A percentile compares a stretch with the other conserved stretches of the same genome.
Evolutionary conservation across 1,140 invertebrate species (phyloP).

Genomic region (Drosophila nannoptera): DNA sequence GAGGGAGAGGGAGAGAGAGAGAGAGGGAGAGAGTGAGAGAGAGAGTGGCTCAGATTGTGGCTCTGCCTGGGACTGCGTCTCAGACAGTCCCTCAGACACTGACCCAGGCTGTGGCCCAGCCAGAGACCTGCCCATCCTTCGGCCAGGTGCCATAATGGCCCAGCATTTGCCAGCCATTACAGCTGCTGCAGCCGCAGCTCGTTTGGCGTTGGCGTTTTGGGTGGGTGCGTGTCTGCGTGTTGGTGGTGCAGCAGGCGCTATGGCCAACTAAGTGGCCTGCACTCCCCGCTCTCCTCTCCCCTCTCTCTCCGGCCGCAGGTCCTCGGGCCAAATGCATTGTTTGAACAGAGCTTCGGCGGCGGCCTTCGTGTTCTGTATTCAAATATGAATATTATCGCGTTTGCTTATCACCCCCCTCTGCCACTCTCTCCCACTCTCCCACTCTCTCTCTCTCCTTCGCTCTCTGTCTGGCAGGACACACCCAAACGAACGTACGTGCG

Average conservation of each 20-base stretch:
- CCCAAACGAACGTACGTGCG: conserved; percentile 20
- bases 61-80: background rate
- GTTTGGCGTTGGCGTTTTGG: conserved; percentile 38
- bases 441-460: too few relatives aligned
- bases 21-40: too few relatives aligned
- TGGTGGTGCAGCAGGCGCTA: conserved; percentile 12
- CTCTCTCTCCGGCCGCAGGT: background rate
- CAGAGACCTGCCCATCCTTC: conserved; percentile 14
- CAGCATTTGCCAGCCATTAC: conserved; percentile 67
- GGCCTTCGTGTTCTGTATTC: conserved; percentile 51
- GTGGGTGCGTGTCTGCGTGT: conserved; percentile 62
- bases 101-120: background rate
- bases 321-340: conserved; percentile 70
- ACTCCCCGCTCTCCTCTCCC: background rate
- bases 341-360: conserved; percentile 61
- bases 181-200: background rate
- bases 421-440: too few relatives aligned
- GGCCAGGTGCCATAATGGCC: conserved; percentile 75
- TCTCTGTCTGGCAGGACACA: conserved; percentile 41
- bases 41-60: background rate
- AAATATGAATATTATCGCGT: conserved; percentile 79
- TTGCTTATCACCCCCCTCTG: conserved; percentile 43
- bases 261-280: conserved; percentile 30
- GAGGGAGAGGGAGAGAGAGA: too few relatives aligned
- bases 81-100: background rate